phyloP scores from a whole-genome alignment of 2,113 vertebrate genomes.

The Sturnus vulgaris region DNA sequence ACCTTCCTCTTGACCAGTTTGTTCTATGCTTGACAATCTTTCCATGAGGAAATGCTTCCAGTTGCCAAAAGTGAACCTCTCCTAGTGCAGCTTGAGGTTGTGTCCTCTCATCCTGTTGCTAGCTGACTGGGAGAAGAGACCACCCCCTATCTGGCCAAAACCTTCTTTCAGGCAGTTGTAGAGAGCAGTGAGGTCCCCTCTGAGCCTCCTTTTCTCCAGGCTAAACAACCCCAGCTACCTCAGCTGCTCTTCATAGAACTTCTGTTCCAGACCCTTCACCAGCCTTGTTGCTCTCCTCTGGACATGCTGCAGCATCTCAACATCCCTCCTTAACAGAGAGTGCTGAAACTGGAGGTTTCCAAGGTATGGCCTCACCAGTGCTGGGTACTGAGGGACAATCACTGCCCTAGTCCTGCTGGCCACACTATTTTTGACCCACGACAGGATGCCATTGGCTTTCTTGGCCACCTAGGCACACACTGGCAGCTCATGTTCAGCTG shows the following conservation, averaged over 20 bases:
- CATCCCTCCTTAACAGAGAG: neutral
- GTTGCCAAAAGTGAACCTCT: neutral
- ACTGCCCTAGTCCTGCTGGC: neutral
- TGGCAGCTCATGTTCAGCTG: neutral
- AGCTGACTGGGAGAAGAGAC: neutral
- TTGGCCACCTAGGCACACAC: neutral
- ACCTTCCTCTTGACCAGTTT: neutral
- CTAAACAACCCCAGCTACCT: neutral
- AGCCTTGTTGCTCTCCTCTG: neutral
- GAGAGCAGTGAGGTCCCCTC: neutral
- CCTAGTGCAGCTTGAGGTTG: neutral
- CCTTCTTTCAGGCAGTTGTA: neutral
- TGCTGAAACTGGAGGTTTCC: neutral
- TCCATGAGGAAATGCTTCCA: neutral
- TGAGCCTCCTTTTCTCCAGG: neutral
- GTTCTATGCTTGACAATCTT: neutral
- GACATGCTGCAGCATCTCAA: neutral
- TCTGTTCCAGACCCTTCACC: neutral
- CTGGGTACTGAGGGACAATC: rapidly evolving
- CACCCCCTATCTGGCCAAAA: rapidly evolving
- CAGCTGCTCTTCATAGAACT: rapidly evolving
- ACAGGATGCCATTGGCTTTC: neutral
- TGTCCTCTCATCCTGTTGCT: too few species aligned
- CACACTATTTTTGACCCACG: neutral
- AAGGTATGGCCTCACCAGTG: neutral